Conservation (phyloP, 2,113 vertebrate species). For the Gavialis gangeticus region DNA sequence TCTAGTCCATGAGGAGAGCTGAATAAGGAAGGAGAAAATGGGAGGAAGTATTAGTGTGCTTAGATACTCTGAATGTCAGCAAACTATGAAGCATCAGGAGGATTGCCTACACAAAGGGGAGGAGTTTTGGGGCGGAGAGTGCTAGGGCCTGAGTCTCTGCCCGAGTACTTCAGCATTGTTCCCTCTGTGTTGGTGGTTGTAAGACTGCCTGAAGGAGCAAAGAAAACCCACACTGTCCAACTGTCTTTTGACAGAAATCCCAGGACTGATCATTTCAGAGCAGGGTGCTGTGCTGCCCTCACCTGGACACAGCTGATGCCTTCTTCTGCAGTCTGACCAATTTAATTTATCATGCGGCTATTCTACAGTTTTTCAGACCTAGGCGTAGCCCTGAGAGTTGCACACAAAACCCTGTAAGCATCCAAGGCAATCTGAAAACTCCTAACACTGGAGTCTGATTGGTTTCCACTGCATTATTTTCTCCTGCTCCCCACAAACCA, state of each 20-base stretch:
- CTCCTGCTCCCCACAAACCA: background rate
- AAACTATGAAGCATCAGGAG: background rate
- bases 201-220: background rate
- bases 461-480: background rate
- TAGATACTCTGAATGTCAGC: background rate
- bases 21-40: background rate
- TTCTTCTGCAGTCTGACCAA: background rate
- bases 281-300: background rate
- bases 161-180: background rate
- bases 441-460: background rate
- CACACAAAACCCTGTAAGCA: background rate
- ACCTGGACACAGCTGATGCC: background rate
- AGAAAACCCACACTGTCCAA: background rate
- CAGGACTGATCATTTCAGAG: background rate
- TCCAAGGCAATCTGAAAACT: background rate
- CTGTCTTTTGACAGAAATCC: background rate
- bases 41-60: background rate
- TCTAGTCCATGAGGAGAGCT: conserved; percentile 87
- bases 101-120: background rate
- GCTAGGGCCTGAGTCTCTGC: background rate
- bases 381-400: background rate
- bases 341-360: background rate
- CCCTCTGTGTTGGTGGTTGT: background rate
- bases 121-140: background rate
- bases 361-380: background rate